These are phyloP conservation scores for Tragelaphus eurycerus DNA, from an alignment of 2,797 vertebrate species.

Conservation along the genomic window DNA sequence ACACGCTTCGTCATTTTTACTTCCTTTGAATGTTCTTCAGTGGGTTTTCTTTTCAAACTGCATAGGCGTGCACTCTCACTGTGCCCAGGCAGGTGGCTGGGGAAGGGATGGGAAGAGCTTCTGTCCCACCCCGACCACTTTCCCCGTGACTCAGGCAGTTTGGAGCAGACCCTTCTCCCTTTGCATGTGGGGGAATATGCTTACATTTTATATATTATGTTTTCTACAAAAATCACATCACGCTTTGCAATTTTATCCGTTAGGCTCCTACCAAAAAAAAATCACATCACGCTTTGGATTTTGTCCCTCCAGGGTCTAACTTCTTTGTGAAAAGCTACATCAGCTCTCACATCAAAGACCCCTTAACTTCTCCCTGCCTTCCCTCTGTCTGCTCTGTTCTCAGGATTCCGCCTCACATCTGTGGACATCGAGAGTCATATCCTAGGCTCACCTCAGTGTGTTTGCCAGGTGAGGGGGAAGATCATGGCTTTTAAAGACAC, in stretches of 20 bases:
- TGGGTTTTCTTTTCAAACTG: neutral
- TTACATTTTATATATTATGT: neutral
- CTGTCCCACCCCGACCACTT: fast-evolving
- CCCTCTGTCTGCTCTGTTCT: neutral
- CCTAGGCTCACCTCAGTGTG: neutral
- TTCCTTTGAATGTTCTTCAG: slow-evolving; percentile 8
- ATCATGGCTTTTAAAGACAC: neutral
- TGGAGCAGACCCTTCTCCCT: neutral
- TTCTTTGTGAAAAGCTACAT: neutral
- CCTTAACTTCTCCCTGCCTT: neutral
- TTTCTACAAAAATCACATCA: neutral
- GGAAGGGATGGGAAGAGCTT: neutral
- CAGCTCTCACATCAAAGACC: neutral
- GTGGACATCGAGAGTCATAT: neutral
- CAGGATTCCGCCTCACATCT: neutral
- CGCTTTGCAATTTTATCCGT: neutral
- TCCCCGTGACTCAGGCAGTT: neutral
- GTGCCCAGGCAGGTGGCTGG: neutral
- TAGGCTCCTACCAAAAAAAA: neutral
- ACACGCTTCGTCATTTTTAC: neutral
- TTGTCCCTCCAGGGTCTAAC: neutral
- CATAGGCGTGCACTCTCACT: neutral
- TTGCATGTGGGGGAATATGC: neutral
- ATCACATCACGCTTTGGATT: neutral
- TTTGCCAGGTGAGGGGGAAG: neutral